phyloP scores from a whole-genome alignment of 2,113 vertebrate species.

The Myanophis thanlyinensis region DNA sequence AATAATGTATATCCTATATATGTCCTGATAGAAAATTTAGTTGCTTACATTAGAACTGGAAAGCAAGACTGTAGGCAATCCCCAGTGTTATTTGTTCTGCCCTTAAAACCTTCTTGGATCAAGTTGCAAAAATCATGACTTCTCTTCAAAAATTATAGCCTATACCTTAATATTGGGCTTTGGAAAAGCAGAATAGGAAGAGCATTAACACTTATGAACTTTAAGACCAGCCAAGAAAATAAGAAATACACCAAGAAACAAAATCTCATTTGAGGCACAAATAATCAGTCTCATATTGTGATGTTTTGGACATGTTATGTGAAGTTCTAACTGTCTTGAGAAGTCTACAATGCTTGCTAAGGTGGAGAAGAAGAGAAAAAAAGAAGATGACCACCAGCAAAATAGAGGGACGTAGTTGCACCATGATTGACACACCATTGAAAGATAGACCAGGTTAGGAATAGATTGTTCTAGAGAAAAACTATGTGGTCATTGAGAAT shows the following conservation, averaged over 20 bases:
- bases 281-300: not conserved
- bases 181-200: not conserved
- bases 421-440: not conserved
- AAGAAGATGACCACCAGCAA: not conserved
- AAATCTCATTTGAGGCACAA: not conserved
- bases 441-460: not conserved
- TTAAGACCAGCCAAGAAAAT: not conserved
- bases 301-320: not conserved
- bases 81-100: not conserved
- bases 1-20: not conserved
- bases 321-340: not conserved
- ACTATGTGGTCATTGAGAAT: not conserved
- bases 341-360: not conserved
- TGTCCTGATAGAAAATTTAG: not conserved
- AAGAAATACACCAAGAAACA: not conserved
- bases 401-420: not conserved
- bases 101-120: not conserved
- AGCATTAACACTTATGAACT: not conserved
- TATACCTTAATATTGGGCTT: not conserved
- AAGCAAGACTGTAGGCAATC: not conserved
- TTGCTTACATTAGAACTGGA: not conserved
- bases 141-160: not conserved
- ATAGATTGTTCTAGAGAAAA: not conserved
- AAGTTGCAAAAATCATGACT: not conserved
- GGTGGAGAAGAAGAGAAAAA: not conserved